Base-by-base conservation (phyloP, 2,797 vertebrate genomes). In the Otolemur crassicaudatus region DNA sequence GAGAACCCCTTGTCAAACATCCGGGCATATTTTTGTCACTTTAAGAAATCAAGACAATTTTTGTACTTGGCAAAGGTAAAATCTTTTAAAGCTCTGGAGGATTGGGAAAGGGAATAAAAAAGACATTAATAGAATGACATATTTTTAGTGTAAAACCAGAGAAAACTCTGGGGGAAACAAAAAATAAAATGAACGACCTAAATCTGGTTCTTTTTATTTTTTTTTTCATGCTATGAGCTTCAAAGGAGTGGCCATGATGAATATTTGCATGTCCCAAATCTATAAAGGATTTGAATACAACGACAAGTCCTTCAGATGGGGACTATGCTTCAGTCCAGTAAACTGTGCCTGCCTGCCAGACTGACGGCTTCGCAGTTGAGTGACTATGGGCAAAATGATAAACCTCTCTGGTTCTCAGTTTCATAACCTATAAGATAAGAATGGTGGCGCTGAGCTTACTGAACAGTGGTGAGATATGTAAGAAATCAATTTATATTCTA, bases 121-220 rank as follows among this genome's bases (percentile, higher is more conserved):
- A 96, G 94, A 97, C 95, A 73, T 97, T 98, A 98, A 97, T 97
- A 97, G 97, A 97, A 94, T 96, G 97, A 97, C 97, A 97, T 97
- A 98, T 97, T 98, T 97, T 97, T 97, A 97, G 97, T 91, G 88
- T 95, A 97, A 97, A 87, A 97, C 93, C 96, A 97, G 89, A 97
- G 97, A 97, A 97, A 88, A 96, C 97, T 97, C 97, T 93, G 19
- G 97, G 97, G 97, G 95, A 96, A 96, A 96, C 94, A 97, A 97
- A 97, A 97, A 97, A 96, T 97, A 96, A 97, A 97, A 97, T 91
- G 97, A 98, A 77, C 37, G 96, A 97, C 97, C 97, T 97, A 97
- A 98, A 97, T 98, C 80, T 96, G 72, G 75, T 80, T 93, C 17
- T 84, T 82, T 37, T 72, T 3, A 19, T 83, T 69, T 85, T 86